A percentile compares a stretch with the other conserved stretches of the same genome.
Conservation (phyloP, 2,888 invertebrate species). For the Trypoxylon attenuatum region DNA sequence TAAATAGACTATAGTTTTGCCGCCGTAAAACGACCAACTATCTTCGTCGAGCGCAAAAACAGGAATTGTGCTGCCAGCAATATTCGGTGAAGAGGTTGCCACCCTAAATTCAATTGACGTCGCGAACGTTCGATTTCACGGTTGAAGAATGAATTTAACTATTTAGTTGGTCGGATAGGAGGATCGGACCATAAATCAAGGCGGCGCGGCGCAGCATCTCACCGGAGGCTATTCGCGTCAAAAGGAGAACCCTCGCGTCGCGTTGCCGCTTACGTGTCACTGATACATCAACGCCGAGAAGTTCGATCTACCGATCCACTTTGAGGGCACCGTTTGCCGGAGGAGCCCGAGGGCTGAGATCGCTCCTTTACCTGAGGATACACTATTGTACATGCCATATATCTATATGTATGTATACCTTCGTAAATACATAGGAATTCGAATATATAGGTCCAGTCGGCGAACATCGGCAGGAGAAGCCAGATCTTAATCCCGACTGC, state of each 20-base stretch:
- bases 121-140: constrained; percentile 19
- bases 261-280: constrained; percentile 25
- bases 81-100: too few species aligned
- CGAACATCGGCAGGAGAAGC: background rate
- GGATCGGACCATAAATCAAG: background rate
- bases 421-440: background rate
- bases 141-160: constrained; percentile 22
- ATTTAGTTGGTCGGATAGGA: background rate
- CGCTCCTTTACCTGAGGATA: constrained; percentile 1
- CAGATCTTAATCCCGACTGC: constrained; percentile 45
- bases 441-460: background rate
- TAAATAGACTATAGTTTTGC: too few species aligned
- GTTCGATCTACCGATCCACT: constrained; percentile 32
- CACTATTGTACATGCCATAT: too few species aligned
- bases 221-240: constrained; percentile 17
- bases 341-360: background rate
- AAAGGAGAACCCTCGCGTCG: background rate
- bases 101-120: constrained; percentile 25
- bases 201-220: background rate
- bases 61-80: too few species aligned
- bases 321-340: constrained; percentile 6
- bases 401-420: background rate
- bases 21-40: too few species aligned
- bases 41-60: too few species aligned
- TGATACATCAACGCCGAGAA: constrained; percentile 36